Conservation (phyloP, 2,888 invertebrate genomes). For the Drosophila affinis region DNA sequence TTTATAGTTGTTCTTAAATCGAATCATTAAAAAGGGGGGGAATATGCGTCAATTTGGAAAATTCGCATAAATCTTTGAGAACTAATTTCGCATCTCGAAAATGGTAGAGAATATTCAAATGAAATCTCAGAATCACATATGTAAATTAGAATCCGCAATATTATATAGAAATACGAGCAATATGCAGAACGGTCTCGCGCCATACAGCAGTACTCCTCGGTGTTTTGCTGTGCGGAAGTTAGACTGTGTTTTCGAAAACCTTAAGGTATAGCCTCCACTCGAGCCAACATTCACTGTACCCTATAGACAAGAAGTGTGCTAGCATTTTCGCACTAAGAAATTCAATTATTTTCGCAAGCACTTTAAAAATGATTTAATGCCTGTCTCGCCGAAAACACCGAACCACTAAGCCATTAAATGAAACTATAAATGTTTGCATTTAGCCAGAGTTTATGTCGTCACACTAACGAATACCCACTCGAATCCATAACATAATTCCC, state of each 20-base stretch:
- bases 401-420: slow-evolving; percentile 65
- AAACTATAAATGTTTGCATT: slow-evolving; percentile 68
- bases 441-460: slow-evolving; percentile 57
- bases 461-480: slow-evolving; percentile 21
- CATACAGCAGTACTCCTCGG: too few relatives aligned
- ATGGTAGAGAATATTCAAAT: too few relatives aligned
- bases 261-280: not conserved
- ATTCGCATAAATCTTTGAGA: too few relatives aligned
- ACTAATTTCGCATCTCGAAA: too few relatives aligned
- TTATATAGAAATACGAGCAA: too few relatives aligned
- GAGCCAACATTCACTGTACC: slow-evolving; percentile 11
- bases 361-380: slow-evolving; percentile 72
- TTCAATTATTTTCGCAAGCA: slow-evolving; percentile 60
- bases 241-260: too few relatives aligned
- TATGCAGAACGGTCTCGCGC: too few relatives aligned
- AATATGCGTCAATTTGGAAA: too few relatives aligned
- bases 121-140: not conserved
- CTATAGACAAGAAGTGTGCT: slow-evolving; percentile 34
- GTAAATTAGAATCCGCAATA: not conserved
- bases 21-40: not conserved
- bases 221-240: too few relatives aligned
- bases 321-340: slow-evolving; percentile 59
- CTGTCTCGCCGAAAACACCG: slow-evolving; percentile 35
- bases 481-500: slow-evolving; percentile 1
- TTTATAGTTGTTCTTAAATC: not conserved